Evolutionary conservation across 2,113 vertebrate species (phyloP), one percentile per base, ranked within the genome.

Genomic region (Struthio camelus): DNA sequence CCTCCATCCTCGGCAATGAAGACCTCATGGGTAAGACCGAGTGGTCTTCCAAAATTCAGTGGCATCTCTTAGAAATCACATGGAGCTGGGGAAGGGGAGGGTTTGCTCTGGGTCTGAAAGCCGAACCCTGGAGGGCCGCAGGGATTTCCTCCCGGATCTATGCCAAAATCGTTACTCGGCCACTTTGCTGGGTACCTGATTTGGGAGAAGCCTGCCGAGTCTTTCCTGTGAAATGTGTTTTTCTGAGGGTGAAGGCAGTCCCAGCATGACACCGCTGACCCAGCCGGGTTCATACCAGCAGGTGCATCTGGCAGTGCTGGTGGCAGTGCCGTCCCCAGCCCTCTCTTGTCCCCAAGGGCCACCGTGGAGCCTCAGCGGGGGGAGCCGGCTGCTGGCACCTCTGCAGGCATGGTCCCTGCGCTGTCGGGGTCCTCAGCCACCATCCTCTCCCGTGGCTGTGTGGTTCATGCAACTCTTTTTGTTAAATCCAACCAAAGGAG

Each of bases 1-100:
- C 95, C 72, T 98, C 98, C 69, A 92, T 98, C 56, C 96, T 98
- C 17, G 97, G 98, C 95, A 98, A 98, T 34, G 98, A 99, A 89
- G 97, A 97, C 38, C 97, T 98, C 93, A 75, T 97, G 61, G 98
- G 98, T 98, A 97, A 93, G 88, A 67, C 11, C 10, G 42, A 56
- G 51, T 30, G 8, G 40, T 56, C 71, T 53, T 75, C n/a, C 71
- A 56, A 32, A 40, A 32, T 14, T 40, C n/a, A 42, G 51, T 32
- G 42, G 54, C 19, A 28, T 40, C 19, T 22, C 19, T 50, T 28
- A 14, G 28, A 30, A 40, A 11, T 32, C 24, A 11, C 16, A 23
- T 16, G 36, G 25, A 70, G 70, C 19, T 28, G 25, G 51, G 48
- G 27, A 5, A 19, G 14, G 17, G 11, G 30, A 59, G 30, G 56